phyloP scores from a whole-genome alignment of 2,888 invertebrate genomes.

The Zhengitettix transpicula region DNA sequence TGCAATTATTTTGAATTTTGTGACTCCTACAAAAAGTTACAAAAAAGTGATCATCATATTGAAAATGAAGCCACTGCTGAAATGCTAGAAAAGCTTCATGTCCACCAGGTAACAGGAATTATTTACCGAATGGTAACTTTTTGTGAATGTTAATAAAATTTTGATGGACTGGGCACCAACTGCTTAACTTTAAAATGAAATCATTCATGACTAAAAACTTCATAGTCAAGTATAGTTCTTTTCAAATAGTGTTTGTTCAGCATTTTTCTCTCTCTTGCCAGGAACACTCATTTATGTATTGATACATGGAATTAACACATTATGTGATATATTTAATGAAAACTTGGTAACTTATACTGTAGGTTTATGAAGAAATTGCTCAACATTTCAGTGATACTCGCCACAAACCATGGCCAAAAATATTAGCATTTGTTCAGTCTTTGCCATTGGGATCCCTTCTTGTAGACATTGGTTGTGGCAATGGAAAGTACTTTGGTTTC shows the following conservation, averaged over 20 bases:
- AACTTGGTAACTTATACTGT: too few species aligned
- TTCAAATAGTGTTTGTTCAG: too few species aligned
- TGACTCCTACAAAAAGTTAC: constrained; percentile 33
- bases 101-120: constrained; percentile 41
- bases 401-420: constrained; percentile 87
- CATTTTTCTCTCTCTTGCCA: too few species aligned
- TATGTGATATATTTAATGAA: too few species aligned
- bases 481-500: constrained; percentile 82
- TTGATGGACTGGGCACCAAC: too few species aligned
- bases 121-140: not conserved
- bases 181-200: too few species aligned
- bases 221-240: too few species aligned
- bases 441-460: constrained; percentile 53
- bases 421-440: constrained; percentile 56
- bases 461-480: constrained; percentile 92
- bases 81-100: constrained; percentile 54
- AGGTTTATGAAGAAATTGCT: constrained; percentile 91
- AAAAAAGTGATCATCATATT: constrained; percentile 12
- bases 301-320: too few species aligned
- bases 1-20: constrained; percentile 50
- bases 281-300: too few species aligned
- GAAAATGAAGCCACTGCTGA: constrained; percentile 36
- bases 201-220: too few species aligned
- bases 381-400: constrained; percentile 88
- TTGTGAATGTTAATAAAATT: not conserved